Conservation (phyloP, 2,797 vertebrate species). For the Oryzias dopingdopingensis region DNA sequence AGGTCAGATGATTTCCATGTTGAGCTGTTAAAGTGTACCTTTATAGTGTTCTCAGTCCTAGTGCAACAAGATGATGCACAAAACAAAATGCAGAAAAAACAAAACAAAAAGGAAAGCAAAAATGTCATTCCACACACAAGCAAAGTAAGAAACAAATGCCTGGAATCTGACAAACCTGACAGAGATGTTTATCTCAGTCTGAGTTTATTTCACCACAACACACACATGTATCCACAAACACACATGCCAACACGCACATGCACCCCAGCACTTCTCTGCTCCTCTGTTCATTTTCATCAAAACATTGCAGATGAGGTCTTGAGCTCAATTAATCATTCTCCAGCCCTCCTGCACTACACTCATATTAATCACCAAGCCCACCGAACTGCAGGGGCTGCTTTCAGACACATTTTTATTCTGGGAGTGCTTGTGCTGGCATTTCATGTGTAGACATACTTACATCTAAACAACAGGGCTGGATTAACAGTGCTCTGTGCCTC, state of each 20-base stretch:
- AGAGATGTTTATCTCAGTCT: constrained; percentile 34
- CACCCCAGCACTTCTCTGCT: constrained; percentile 49
- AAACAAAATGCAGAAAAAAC: background rate
- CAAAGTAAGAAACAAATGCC: constrained; percentile 4
- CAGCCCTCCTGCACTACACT: constrained; percentile 53
- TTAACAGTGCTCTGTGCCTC: background rate
- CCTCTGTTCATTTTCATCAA: constrained; percentile 75
- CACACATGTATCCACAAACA: constrained; percentile 6
- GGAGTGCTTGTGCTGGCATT: constrained; percentile 46
- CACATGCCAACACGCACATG: constrained; percentile 22
- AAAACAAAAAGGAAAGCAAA: background rate
- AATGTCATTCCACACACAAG: constrained; percentile 1
- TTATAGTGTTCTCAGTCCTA: constrained; percentile 13
- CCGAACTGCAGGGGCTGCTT: constrained; percentile 29
- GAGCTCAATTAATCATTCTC: constrained; percentile 77
- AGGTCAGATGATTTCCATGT: constrained; percentile 38
- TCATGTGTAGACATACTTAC: constrained; percentile 26
- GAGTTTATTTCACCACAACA: constrained; percentile 21
- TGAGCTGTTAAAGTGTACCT: constrained; percentile 9
- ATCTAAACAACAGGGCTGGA: background rate
- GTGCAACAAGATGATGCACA: constrained; percentile 5
- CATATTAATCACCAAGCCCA: constrained; percentile 69
- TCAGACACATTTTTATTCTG: constrained; percentile 40
- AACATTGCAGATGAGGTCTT: constrained; percentile 77
- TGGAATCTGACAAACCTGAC: constrained; percentile 6